Evolutionary conservation across 2,797 vertebrate species (phyloP), one percentile per base, ranked within the genome.

Genomic region (Helostoma temminkii): DNA sequence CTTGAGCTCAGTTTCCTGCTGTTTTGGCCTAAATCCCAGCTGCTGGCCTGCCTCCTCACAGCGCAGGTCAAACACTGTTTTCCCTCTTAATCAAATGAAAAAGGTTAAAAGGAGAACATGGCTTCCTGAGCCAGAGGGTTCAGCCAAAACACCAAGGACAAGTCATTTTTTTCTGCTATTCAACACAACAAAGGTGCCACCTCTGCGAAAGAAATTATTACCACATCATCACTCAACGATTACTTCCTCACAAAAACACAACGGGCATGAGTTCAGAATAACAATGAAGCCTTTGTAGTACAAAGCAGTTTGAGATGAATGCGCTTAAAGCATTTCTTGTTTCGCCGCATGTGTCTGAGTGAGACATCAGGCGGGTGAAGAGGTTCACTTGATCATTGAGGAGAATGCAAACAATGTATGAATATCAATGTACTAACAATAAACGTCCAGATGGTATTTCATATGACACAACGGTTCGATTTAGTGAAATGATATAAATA

Each of bases 41-140:
- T 80, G 80, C 75, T 34, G 7, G 50, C 59, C 58, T 7, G 47
- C 61, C 74, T 68, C 69, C 84, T 83, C 43, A 30, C 74, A 55
- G 77, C 5, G 47, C 46, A 67, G 84, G 83, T 86, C 82, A 84
- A 76, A 81, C 76, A 74, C 70, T 77, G 74, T 78, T 90, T 89
- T 82, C 66, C 80, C 77, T 86, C 52, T 83, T 90, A 81, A 88
- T 89, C 82, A 86, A 83, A 87, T 78, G 71, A 74, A 88, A 87
- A 89, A 89, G 82, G 89, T 87, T 86, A 84, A 88, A 90, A 81
- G 62, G 77, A 85, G 83, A 87, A 85, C 82, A 80, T 47, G 64
- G 78, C 72, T 89, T 73, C 56, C 71, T 47, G 66, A 81, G 86
- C 78, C 80, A 78, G 62, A 75, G 76, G 72, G 82, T 77, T 82